These are phyloP conservation scores for Torymus tubicola DNA, from an alignment of 2,888 invertebrate genomes.

Conservation along the genomic window DNA sequence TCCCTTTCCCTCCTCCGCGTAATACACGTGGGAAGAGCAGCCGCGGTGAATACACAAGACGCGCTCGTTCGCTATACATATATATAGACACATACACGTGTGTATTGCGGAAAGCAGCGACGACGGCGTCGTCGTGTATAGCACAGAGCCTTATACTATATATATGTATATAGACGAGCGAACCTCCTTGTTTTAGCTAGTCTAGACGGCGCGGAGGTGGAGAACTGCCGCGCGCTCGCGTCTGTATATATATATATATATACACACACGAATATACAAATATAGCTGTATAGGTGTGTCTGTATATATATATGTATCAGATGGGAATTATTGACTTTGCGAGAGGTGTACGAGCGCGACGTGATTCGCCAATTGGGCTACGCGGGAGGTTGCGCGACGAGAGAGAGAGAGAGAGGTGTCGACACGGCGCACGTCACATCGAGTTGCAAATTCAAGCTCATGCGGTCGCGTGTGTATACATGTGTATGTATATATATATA, in stretches of 20 bases:
- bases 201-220: slow-evolving; percentile 41
- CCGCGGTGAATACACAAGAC: slow-evolving; percentile 56
- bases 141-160: no score
- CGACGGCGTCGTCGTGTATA: background rate
- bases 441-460: slow-evolving; percentile 34
- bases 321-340: slow-evolving; percentile 58
- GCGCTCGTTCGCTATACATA: background rate
- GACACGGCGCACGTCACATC: slow-evolving; percentile 14
- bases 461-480: background rate
- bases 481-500: background rate
- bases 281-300: no score
- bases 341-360: slow-evolving; percentile 20
- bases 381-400: no score
- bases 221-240: background rate
- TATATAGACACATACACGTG: background rate
- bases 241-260: no score
- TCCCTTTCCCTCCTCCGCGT: slow-evolving; percentile 20
- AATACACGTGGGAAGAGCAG: slow-evolving; percentile 62
- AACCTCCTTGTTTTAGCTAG: slow-evolving; percentile 47
- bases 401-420: slow-evolving; percentile 43
- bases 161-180: background rate
- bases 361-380: slow-evolving; percentile 51
- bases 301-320: slow-evolving; percentile 31
- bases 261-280: no score
- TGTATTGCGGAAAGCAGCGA: slow-evolving; percentile 16